Conservation (phyloP, 1,140 invertebrate genomes). For the Heterodera carotae region DNA sequence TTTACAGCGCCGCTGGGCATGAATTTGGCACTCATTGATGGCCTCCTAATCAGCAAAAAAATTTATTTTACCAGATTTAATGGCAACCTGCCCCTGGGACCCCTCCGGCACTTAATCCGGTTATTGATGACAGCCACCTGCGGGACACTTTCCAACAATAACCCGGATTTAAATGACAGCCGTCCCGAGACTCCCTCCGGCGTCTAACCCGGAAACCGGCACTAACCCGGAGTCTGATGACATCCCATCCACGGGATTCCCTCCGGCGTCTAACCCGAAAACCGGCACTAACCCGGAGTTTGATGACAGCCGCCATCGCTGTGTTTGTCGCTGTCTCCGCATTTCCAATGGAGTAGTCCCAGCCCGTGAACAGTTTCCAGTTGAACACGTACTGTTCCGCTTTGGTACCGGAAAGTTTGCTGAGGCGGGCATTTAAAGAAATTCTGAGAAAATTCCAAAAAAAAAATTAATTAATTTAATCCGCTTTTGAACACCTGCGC, state of each 20-base stretch:
- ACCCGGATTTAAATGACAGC: constrained; percentile 7
- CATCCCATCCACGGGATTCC: too few species aligned
- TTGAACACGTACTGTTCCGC: constrained; percentile 93
- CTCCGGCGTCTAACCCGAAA: too few species aligned
- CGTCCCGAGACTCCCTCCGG: too few species aligned
- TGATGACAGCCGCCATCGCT: constrained; percentile 43
- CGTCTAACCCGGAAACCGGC: too few species aligned
- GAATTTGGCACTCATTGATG: constrained; percentile 41
- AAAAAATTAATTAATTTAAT: background rate
- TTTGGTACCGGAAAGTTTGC: constrained; percentile 84
- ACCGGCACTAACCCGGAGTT: constrained; percentile 39
- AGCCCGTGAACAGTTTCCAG: constrained; percentile 93
- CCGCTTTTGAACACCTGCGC: constrained; percentile 74
- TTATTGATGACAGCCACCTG: too few species aligned
- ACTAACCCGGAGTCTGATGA: too few species aligned
- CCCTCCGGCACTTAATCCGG: too few species aligned
- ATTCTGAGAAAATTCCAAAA: constrained; percentile 69
- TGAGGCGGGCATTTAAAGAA: constrained; percentile 89
- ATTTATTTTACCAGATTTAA: constrained; percentile 12
- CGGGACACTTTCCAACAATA: too few species aligned
- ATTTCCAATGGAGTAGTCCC: constrained; percentile 80
- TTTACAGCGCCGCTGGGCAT: constrained; percentile 12
- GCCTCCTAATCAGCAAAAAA: constrained; percentile 29
- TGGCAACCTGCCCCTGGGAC: too few species aligned
- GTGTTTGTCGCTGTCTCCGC: constrained; percentile 56